phyloP scores from a whole-genome alignment of 2,113 vertebrate species.

The Manacus vitellinus region DNA sequence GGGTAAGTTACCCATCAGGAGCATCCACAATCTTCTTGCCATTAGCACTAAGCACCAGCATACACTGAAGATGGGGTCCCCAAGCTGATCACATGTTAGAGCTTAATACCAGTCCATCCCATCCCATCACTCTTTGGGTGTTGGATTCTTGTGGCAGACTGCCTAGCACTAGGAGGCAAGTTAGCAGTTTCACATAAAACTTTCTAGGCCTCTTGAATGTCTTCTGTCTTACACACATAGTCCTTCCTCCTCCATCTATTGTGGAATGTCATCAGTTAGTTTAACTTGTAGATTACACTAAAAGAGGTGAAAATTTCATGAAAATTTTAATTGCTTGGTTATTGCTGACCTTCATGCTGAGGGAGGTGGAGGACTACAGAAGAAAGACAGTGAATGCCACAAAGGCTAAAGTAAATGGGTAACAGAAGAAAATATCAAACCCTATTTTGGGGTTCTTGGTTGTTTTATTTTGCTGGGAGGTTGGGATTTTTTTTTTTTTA shows the following conservation, averaged over 20 bases:
- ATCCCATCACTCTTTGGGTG: fast-evolving
- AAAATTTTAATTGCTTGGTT: background rate
- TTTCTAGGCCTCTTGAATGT: background rate
- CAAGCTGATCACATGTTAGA: background rate
- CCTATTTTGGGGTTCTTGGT: background rate
- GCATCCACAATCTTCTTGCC: background rate
- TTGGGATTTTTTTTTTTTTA: background rate
- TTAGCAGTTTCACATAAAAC: background rate
- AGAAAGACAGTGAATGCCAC: background rate
- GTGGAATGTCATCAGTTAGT: background rate
- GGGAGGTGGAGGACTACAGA: background rate
- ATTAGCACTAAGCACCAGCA: background rate
- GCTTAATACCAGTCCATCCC: background rate
- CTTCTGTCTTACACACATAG: fast-evolving
- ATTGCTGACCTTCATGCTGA: background rate
- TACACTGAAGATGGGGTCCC: background rate
- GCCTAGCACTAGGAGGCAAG: background rate
- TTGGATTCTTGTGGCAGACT: background rate
- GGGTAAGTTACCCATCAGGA: background rate
- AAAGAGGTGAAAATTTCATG: background rate
- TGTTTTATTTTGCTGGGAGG: background rate
- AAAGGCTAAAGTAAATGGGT: background rate
- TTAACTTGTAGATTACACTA: background rate
- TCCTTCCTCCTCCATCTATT: background rate
- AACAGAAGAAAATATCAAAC: background rate